These are phyloP conservation scores for Anoncus sp. DNA, from an alignment of 2,888 invertebrate genomes.

Conservation along the genomic window DNA sequence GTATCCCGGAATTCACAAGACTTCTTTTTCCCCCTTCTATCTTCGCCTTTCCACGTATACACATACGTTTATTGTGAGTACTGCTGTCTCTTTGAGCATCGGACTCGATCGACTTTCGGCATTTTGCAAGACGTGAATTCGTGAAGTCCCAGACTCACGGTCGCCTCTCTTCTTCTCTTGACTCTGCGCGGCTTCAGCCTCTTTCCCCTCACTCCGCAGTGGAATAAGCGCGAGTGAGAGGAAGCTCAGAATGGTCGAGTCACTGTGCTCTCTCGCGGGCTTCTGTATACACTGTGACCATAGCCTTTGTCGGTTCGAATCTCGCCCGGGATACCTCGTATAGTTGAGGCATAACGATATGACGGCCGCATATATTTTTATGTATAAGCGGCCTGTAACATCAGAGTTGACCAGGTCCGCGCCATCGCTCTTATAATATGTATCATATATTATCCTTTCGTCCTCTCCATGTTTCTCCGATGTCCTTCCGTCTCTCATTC, in stretches of 20 bases:
- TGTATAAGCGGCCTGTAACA: conserved; percentile 72
- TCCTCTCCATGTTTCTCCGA: conserved; percentile 13
- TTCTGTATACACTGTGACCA: conserved; percentile 54
- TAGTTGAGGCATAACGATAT: conserved; percentile 78
- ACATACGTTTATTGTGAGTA: background rate
- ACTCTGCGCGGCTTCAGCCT: conserved; percentile 2
- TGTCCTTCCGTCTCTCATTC: conserved; percentile 51
- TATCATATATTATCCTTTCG: conserved; percentile 44
- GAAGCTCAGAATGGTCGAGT: conserved; percentile 31
- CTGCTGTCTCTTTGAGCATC: background rate
- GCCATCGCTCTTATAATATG: conserved; percentile 35
- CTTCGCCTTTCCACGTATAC: background rate
- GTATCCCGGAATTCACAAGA: background rate
- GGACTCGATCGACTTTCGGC: conserved; percentile 32
- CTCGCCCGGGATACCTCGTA: conserved; percentile 52
- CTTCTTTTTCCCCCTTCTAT: background rate
- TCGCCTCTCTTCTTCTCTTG: conserved; percentile 17
- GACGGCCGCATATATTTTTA: conserved; percentile 79
- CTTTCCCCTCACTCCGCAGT: conserved; percentile 18
- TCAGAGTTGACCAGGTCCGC: conserved; percentile 44
- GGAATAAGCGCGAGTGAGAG: conserved; percentile 3
- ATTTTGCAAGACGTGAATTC: conserved; percentile 22
- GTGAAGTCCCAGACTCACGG: conserved; percentile 14
- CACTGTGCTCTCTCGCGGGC: conserved; percentile 62
- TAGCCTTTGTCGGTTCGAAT: conserved; percentile 72